Base-by-base conservation (phyloP, 2,888 invertebrate genomes). In the Leucoma salicis region DNA sequence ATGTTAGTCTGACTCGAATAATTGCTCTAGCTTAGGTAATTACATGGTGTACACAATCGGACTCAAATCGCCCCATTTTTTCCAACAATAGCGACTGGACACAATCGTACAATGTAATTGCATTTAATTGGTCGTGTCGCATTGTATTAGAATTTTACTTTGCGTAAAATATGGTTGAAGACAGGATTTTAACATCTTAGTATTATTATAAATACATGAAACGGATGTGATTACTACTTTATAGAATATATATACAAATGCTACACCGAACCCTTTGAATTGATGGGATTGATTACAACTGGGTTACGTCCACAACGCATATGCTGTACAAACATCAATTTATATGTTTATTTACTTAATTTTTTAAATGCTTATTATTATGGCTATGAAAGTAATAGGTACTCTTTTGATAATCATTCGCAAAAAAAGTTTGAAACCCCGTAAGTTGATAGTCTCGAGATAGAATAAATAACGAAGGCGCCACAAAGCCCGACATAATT, bases 91-190 rank as follows among this genome's bases (percentile, higher is more conserved):
- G 66, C 52, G 33, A 53, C 53, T 57, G 65, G 60, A 66, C 54
- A 62, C 70, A 67, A 70, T 70, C 56, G 54, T 59, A 57, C 56
- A 38, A 45, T 57, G 59, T 75, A 75, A 77, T 75, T 68, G 65
- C 49, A 65, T 75, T 72, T 78, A 79, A 81, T 78, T 79, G 74
- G 55, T 63, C 55, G 59, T 69, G 70, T 70, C 69, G 65, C 63
- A 66, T 74, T 72, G 66, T 43, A 33, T 39, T 41, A 35, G 59
- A 61, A 58, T 53, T 65, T 60, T 53, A 42, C 46, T 60, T 54
- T 53, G 48, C 42, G 40, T 42, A 44, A 36, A 35, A 43, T 33
- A 29, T 29, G 7, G 27, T 27, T 27, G 3, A 11, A n/a, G n/a
- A 11, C n/a, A 27, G n/a, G n/a, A 21, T 21, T 2, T 8, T 8